phyloP scores from a whole-genome alignment of 2,797 vertebrate genomes.

The Lateolabrax maculatus region DNA sequence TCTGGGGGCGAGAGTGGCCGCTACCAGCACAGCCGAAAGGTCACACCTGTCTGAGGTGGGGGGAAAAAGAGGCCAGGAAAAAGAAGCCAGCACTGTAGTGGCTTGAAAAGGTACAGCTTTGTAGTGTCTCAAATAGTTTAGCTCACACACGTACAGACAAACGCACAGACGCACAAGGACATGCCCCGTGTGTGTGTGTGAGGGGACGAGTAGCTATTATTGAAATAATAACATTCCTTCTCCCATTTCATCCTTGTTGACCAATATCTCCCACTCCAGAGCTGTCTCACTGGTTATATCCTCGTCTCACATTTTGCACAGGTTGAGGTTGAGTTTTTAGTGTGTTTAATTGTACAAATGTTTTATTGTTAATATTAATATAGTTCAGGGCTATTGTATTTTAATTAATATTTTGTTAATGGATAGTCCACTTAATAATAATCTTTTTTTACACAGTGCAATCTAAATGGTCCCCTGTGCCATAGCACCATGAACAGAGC shows the following conservation, averaged over 20 bases:
- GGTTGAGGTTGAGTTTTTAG: conserved; percentile 3
- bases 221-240: conserved; percentile 49
- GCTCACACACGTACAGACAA: conserved; percentile 7
- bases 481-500: conserved; percentile 29
- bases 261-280: background rate
- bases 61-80: conserved; percentile 52
- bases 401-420: conserved; percentile 61
- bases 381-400: conserved; percentile 53
- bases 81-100: conserved; percentile 51
- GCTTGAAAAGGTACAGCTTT: conserved; percentile 53
- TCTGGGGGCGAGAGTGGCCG: conserved; percentile 71
- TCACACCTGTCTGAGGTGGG: conserved; percentile 82
- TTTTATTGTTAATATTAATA: conserved; percentile 52
- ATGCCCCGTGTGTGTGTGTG: background rate
- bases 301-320: conserved; percentile 32
- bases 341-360: conserved; percentile 26
- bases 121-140: conserved; percentile 48
- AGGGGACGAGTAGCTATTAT: conserved; percentile 10
- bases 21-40: conserved; percentile 81
- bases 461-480: conserved; percentile 37
- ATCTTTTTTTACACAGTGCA: conserved; percentile 42
- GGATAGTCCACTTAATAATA: conserved; percentile 38
- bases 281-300: conserved; percentile 15
- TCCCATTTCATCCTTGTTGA: conserved; percentile 31
- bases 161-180: conserved; percentile 7